Evolutionary conservation across 2,113 vertebrate species (phyloP).

Genomic region (Hemichromis elongatus): DNA sequence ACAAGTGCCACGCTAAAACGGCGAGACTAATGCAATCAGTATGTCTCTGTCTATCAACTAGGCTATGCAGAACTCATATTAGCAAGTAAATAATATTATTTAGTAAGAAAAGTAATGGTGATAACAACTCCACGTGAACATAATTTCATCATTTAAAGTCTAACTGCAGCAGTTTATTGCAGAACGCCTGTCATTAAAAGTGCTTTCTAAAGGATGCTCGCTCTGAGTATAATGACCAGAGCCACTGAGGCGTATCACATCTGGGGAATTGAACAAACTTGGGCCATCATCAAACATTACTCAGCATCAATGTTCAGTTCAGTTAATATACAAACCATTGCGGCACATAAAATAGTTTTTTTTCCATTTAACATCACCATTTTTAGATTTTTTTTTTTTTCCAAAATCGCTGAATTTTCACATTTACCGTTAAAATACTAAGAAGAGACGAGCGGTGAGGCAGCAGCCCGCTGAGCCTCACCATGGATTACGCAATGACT

Average conservation of each 20-base stretch:
- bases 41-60: neutral
- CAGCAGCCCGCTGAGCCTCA: too few relatives aligned
- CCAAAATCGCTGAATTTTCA: too few relatives aligned
- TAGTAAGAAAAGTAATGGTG: neutral
- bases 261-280: conserved; percentile 44
- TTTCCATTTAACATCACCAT: too few relatives aligned
- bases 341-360: neutral
- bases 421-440: too few relatives aligned
- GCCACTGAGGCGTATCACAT: conserved; percentile 30
- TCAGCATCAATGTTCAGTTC: conserved; percentile 40
- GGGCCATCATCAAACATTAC: conserved; percentile 54
- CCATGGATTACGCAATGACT: too few relatives aligned
- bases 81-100: neutral
- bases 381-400: too few relatives aligned
- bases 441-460: too few relatives aligned
- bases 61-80: neutral
- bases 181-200: conserved; percentile 24
- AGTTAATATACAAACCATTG: conserved; percentile 30
- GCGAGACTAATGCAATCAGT: neutral
- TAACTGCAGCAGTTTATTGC: neutral
- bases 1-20: neutral
- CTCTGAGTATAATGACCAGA: conserved; percentile 24
- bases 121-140: neutral
- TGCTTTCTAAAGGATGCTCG: conserved; percentile 24
- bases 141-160: neutral